phyloP scores from a whole-genome alignment of 2,888 invertebrate genomes.

The Apocheima hispidaria region DNA sequence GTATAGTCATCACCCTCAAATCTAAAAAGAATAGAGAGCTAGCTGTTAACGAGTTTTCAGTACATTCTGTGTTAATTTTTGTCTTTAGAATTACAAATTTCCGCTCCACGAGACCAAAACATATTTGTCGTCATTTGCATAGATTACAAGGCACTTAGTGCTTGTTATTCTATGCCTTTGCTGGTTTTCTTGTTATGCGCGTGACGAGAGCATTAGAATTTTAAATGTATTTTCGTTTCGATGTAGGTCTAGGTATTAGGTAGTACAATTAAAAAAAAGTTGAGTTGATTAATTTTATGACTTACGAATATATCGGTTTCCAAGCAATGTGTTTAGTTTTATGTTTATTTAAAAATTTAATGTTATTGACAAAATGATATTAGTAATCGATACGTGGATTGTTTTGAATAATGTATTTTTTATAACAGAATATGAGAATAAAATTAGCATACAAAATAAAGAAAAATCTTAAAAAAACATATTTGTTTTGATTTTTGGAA shows the following conservation, averaged over 20 bases:
- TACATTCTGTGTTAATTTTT: background rate
- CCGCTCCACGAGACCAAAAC: background rate
- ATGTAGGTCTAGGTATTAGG: background rate
- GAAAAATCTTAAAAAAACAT: too few relatives aligned
- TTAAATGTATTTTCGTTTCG: conserved; percentile 2
- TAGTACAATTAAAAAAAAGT: too few relatives aligned
- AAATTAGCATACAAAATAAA: too few relatives aligned
- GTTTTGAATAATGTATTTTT: too few relatives aligned
- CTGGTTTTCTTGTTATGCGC: background rate
- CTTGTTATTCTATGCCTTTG: background rate
- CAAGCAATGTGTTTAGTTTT: background rate
- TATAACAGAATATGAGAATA: too few relatives aligned
- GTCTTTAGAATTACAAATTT: background rate
- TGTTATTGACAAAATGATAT: too few relatives aligned
- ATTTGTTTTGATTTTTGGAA: too few relatives aligned
- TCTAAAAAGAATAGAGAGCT: too few relatives aligned
- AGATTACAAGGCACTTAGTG: conserved; percentile 1
- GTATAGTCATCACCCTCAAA: too few relatives aligned
- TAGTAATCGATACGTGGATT: too few relatives aligned
- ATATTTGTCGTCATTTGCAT: conserved; percentile 9
- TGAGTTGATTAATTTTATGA: conserved; percentile 8
- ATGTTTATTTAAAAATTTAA: conserved; percentile 1
- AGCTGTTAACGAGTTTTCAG: too few relatives aligned
- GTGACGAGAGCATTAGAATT: background rate
- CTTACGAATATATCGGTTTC: conserved; percentile 6